Evolutionary conservation across 2,888 invertebrate genomes (phyloP).

Genomic region (Lottia gigantea): DNA sequence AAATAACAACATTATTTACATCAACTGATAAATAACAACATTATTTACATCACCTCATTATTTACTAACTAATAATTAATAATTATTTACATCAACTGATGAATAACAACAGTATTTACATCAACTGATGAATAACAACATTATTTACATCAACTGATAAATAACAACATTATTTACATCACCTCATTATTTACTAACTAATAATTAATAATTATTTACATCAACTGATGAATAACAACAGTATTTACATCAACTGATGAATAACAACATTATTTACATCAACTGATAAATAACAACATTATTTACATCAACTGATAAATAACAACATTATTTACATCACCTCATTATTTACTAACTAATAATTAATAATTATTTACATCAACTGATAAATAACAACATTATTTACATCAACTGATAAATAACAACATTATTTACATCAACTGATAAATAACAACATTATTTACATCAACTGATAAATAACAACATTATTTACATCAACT

Average conservation of each 20-base stretch:
- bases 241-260: conserved; percentile 74
- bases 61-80: no score
- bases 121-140: conserved; percentile 73
- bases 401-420: conserved; percentile 75
- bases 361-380: no score
- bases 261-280: conserved; percentile 69
- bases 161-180: conserved; percentile 69
- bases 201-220: no score
- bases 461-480: conserved; percentile 76
- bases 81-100: conserved; percentile 74
- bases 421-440: conserved; percentile 72
- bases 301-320: conserved; percentile 75
- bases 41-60: conserved; percentile 72
- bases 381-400: conserved; percentile 70
- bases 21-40: conserved; percentile 73
- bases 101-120: conserved; percentile 61
- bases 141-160: conserved; percentile 74
- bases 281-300: conserved; percentile 70
- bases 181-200: no score
- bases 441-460: conserved; percentile 67
- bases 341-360: no score
- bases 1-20: conserved; percentile 65
- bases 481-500: conserved; percentile 71
- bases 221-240: conserved; percentile 73
- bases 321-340: conserved; percentile 72